phyloP scores from a whole-genome alignment of 2,888 invertebrate genomes.

The Pandemis corylana region DNA sequence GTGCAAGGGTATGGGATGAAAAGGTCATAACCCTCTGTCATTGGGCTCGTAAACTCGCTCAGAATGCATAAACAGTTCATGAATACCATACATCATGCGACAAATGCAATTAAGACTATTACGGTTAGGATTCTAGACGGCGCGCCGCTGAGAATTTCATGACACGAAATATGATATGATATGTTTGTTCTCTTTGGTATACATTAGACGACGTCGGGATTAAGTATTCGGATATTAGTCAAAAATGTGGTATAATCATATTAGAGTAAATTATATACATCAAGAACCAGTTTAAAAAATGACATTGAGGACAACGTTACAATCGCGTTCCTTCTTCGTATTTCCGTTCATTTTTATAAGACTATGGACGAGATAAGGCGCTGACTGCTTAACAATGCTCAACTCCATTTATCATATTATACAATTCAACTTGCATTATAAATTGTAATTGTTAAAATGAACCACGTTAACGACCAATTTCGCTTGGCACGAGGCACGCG shows the following conservation, averaged over 20 bases:
- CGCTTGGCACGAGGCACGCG: constrained; percentile 1
- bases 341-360: too few species aligned
- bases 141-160: background rate
- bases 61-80: constrained; percentile 31
- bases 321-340: too few species aligned
- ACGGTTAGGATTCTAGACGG: background rate
- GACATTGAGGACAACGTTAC: too few species aligned
- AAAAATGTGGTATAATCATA: background rate
- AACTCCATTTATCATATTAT: background rate
- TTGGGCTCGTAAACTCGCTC: constrained; percentile 8
- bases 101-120: constrained; percentile 2
- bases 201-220: background rate
- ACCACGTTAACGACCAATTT: constrained; percentile 7
- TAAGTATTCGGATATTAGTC: background rate
- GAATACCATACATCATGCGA: constrained; percentile 11
- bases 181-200: background rate
- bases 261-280: too few species aligned
- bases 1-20: constrained; percentile 2
- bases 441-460: background rate
- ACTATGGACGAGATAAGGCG: too few species aligned
- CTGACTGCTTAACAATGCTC: too few species aligned
- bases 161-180: background rate
- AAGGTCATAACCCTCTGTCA: constrained; percentile 9
- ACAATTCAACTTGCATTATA: background rate
- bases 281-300: too few species aligned